Percentiles rank a stretch among this genome's conserved stretches.
These are phyloP conservation scores for Nomada flava DNA, from an alignment of 2,888 invertebrate genomes.

Conservation along the genomic window DNA sequence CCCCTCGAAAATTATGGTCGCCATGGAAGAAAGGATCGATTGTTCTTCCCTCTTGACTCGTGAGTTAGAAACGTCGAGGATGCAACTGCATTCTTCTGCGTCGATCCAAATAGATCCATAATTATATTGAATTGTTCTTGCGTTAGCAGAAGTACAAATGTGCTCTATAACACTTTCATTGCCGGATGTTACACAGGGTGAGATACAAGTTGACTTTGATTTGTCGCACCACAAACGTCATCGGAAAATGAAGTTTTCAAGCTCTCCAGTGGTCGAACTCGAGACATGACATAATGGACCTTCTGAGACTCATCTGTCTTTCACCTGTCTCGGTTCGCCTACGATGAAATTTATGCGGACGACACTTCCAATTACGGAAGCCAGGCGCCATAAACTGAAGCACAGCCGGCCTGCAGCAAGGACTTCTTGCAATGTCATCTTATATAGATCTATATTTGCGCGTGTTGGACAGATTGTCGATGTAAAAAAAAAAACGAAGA, in stretches of 20 bases:
- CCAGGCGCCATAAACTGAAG: constrained; percentile 62
- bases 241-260: constrained; percentile 63
- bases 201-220: constrained; percentile 15
- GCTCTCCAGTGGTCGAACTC: constrained; percentile 39
- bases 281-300: constrained; percentile 65
- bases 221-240: constrained; percentile 1
- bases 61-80: neutral
- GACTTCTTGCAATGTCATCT: constrained; percentile 52
- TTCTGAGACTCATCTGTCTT: constrained; percentile 64
- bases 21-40: constrained; percentile 13
- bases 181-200: neutral
- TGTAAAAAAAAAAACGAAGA: neutral
- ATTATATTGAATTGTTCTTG: no score
- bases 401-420: constrained; percentile 52
- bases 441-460: constrained; percentile 51
- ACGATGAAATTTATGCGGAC: constrained; percentile 71
- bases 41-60: constrained; percentile 4
- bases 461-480: constrained; percentile 22
- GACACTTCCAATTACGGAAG: constrained; percentile 69
- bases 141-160: no score
- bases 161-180: no score
- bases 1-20: constrained; percentile 24
- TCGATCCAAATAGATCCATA: no score
- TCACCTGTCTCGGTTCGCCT: constrained; percentile 62
- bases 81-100: neutral